phyloP scores from a whole-genome alignment of 1,140 invertebrate genomes.

The Lerema accius region DNA sequence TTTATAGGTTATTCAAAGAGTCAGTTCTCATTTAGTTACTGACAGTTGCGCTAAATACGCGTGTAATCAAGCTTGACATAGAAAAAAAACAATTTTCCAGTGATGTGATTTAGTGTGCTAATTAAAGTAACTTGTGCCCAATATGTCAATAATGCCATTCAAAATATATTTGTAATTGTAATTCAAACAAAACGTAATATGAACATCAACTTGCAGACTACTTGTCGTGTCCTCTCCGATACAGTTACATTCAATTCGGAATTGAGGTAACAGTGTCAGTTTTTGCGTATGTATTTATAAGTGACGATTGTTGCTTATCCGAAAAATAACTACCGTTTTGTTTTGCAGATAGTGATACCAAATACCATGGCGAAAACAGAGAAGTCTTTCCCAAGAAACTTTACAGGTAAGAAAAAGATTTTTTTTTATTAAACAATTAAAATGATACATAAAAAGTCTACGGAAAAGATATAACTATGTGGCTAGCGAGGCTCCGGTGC shows the following conservation, averaged over 20 bases:
- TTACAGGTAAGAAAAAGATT: slow-evolving; percentile 62
- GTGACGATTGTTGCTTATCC: neutral
- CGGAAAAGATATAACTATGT: too few species aligned
- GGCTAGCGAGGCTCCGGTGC: too few species aligned
- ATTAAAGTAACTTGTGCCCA: neutral
- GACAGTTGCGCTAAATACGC: too few species aligned
- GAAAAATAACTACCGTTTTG: slow-evolving; percentile 20
- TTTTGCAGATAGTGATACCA: slow-evolving; percentile 60
- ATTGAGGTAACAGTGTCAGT: slow-evolving; percentile 42
- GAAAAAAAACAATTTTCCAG: too few species aligned
- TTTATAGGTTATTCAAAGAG: too few species aligned
- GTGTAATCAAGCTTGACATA: too few species aligned
- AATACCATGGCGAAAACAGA: slow-evolving; percentile 74
- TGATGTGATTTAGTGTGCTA: neutral
- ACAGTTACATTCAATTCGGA: slow-evolving; percentile 29
- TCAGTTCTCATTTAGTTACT: too few species aligned
- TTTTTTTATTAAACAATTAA: too few species aligned
- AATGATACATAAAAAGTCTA: too few species aligned
- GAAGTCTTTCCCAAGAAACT: slow-evolving; percentile 78
- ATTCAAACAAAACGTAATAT: slow-evolving; percentile 18
- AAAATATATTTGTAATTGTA: slow-evolving; percentile 8
- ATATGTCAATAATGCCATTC: slow-evolving; percentile 13
- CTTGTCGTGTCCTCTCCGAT: slow-evolving; percentile 22
- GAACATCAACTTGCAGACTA: slow-evolving; percentile 19
- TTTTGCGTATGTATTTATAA: slow-evolving; percentile 23